A percentile compares a stretch with the other conserved stretches of the same genome.
These are phyloP conservation scores for Chrysopilus asiliformis DNA, from an alignment of 2,888 invertebrate genomes.

Conservation along the genomic window DNA sequence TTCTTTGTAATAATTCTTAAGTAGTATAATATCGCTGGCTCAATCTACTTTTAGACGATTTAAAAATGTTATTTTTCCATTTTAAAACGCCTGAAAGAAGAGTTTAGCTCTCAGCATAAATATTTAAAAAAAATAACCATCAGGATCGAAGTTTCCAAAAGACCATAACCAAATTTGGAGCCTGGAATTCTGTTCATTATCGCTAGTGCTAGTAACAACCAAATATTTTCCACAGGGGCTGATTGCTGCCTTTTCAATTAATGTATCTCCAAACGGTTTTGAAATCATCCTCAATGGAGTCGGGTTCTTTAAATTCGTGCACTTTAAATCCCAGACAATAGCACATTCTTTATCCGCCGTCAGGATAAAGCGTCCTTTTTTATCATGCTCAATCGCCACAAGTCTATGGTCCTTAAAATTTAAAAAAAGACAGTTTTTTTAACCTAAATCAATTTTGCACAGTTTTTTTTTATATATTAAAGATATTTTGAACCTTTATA, in stretches of 20 bases:
- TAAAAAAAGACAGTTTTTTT: neutral
- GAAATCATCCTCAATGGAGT: slow-evolving; percentile 4
- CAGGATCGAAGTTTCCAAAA: slow-evolving; percentile 37
- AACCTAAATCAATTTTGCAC: too few relatives aligned
- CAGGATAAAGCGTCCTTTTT: slow-evolving; percentile 7
- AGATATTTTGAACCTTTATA: too few relatives aligned
- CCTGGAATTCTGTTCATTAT: too few relatives aligned
- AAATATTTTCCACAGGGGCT: slow-evolving; percentile 11
- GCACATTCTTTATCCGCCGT: slow-evolving; percentile 6
- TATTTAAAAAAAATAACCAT: slow-evolving; percentile 38
- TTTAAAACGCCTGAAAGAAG: too few relatives aligned
- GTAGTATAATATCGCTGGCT: too few relatives aligned
- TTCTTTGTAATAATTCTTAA: neutral
- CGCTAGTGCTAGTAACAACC: slow-evolving; percentile 1
- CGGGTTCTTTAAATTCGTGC: neutral
- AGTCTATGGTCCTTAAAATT: neutral
- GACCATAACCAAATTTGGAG: slow-evolving; percentile 53
- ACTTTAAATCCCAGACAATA: slow-evolving; percentile 9
- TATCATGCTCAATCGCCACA: slow-evolving; percentile 2
- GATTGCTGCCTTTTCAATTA: slow-evolving; percentile 2
- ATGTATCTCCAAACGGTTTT: slow-evolving; percentile 6
- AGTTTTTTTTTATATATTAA: too few relatives aligned
- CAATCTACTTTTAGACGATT: too few relatives aligned
- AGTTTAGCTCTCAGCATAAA: too few relatives aligned
- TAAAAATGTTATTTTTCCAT: too few relatives aligned